These are phyloP conservation scores for Atractosteus spatula DNA, from an alignment of 2,113 vertebrate species.

Conservation along the genomic window DNA sequence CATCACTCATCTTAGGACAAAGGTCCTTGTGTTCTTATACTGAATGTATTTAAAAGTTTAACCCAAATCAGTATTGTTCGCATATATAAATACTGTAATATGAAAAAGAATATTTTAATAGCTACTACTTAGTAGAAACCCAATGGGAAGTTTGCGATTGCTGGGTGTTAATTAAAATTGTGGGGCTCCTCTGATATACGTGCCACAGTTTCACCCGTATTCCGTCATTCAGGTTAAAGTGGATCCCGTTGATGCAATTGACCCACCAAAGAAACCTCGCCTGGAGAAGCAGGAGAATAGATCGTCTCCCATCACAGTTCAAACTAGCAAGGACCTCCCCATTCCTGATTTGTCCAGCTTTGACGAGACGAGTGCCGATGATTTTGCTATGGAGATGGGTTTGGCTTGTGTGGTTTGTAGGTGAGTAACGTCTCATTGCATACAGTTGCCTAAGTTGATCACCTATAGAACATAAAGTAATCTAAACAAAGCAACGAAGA, in stretches of 20 bases:
- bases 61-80: too few relatives aligned
- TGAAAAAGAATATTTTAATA: too few relatives aligned
- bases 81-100: too few relatives aligned
- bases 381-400: conserved; percentile 99
- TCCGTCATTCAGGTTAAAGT: conserved; percentile 67
- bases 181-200: not conserved
- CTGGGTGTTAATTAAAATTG: not conserved
- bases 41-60: too few relatives aligned
- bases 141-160: not conserved
- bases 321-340: conserved; percentile 82
- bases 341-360: conserved; percentile 84
- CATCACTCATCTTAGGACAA: too few relatives aligned
- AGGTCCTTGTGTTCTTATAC: too few relatives aligned
- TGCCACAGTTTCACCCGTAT: not conserved
- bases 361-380: conserved; percentile 93
- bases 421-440: conserved; percentile 49
- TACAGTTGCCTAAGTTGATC: too few relatives aligned
- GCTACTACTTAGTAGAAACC: too few relatives aligned
- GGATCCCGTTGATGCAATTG: conserved; percentile 72
- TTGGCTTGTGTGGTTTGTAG: conserved; percentile 94
- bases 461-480: too few relatives aligned
- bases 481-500: too few relatives aligned
- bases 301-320: conserved; percentile 84
- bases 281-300: conserved; percentile 85
- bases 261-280: conserved; percentile 85